Evolutionary conservation across 2,113 vertebrate species (phyloP).

Genomic region (Capra hircus): DNA sequence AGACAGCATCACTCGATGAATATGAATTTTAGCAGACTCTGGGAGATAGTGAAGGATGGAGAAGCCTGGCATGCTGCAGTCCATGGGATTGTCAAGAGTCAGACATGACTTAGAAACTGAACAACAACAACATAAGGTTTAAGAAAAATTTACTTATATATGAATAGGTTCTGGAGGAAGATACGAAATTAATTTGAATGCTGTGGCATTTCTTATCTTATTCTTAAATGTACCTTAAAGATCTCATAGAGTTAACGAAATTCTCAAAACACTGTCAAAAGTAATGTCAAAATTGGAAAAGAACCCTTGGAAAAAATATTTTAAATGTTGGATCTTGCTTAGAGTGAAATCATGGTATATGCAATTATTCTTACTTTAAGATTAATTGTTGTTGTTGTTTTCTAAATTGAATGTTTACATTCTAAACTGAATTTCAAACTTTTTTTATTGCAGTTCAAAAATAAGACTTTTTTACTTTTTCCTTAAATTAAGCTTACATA

Average conservation of each 20-base stretch:
- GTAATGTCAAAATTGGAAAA: not conserved
- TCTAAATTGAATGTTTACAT: not conserved
- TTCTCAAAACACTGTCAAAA: not conserved
- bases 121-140: not conserved
- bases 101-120: not conserved
- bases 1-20: not conserved
- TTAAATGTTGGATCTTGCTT: not conserved
- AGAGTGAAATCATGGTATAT: not conserved
- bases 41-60: not conserved
- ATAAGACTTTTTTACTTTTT: not conserved
- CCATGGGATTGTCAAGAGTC: not conserved
- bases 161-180: not conserved
- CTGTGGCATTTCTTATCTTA: not conserved
- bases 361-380: not conserved
- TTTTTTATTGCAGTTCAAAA: not conserved
- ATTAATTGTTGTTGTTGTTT: not conserved
- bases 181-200: not conserved
- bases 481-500: not conserved
- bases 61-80: not conserved
- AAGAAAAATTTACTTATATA: not conserved
- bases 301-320: not conserved
- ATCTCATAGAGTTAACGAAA: not conserved
- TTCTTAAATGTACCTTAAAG: not conserved
- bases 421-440: not conserved
- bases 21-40: not conserved